Percentiles rank a stretch among this genome's conserved stretches.
Evolutionary conservation across 2,113 vertebrate species (phyloP).

Genomic region (Tringa solitaria): DNA sequence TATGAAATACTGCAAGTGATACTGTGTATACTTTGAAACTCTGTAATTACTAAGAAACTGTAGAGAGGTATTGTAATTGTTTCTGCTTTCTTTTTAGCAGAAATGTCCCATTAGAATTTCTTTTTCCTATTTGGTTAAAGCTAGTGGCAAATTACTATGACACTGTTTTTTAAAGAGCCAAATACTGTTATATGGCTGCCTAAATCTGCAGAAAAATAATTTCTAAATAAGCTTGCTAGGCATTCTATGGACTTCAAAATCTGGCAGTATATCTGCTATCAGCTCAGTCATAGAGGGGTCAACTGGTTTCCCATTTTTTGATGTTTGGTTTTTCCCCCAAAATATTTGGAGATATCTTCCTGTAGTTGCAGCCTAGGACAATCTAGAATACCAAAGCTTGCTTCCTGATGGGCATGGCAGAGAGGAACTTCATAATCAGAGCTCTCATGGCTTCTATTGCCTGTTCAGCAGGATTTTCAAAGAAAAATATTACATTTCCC

Average conservation of each 20-base stretch:
- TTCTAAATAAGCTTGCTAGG: conserved; percentile 8
- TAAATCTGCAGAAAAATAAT: background rate
- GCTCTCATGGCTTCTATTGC: conserved; percentile 4
- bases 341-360: background rate
- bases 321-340: background rate
- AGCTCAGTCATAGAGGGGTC: background rate
- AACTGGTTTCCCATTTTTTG: background rate
- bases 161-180: background rate
- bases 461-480: background rate
- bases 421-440: background rate
- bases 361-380: background rate
- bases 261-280: background rate
- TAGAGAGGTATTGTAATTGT: conserved; percentile 51
- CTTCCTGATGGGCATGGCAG: background rate
- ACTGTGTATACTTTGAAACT: conserved; percentile 61
- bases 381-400: background rate
- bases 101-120: background rate
- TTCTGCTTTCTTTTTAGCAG: conserved; percentile 37
- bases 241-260: background rate
- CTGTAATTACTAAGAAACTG: conserved; percentile 61
- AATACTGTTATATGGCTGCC: background rate
- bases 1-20: conserved; percentile 51
- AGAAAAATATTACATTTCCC: conserved; percentile 7
- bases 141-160: background rate
- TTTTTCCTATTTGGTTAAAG: conserved; percentile 40